Evolutionary conservation across 2,113 vertebrate species (phyloP).

Genomic region (Ascaphus truei): DNA sequence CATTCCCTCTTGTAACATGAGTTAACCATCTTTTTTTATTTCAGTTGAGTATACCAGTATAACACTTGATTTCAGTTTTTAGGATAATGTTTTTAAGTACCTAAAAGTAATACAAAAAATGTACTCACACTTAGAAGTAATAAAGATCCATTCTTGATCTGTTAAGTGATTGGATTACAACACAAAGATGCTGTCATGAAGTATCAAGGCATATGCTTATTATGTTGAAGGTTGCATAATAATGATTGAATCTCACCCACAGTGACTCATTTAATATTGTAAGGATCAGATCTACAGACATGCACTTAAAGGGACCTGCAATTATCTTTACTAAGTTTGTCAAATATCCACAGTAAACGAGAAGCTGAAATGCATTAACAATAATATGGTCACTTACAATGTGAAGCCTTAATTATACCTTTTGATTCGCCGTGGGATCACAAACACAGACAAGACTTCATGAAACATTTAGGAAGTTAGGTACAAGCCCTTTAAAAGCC

Average conservation of each 20-base stretch:
- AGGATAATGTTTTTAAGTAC: no score
- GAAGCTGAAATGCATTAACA: conserved; percentile 56
- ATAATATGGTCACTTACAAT: conserved; percentile 49
- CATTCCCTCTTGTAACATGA: no score
- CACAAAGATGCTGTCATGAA: no score
- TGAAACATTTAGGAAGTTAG: conserved; percentile 54
- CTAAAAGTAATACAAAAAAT: no score
- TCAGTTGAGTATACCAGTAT: no score
- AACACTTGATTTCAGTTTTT: no score
- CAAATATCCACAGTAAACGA: conserved; percentile 41
- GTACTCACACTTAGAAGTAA: no score
- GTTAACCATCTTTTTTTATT: no score
- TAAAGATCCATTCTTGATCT: no score
- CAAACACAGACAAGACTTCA: conserved; percentile 39
- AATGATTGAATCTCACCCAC: neutral
- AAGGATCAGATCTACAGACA: conserved; percentile 47
- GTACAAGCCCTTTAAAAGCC: conserved; percentile 58
- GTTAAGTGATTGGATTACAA: no score
- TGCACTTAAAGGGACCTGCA: conserved; percentile 44
- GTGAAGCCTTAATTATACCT: conserved; percentile 55
- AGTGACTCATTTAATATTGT: conserved; percentile 41
- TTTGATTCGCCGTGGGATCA: conserved; percentile 53
- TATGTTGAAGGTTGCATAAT: neutral
- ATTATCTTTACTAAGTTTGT: conserved; percentile 43
- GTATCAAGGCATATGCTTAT: no score